Evolutionary conservation across 2,113 vertebrate genomes (phyloP).

Genomic region (Ophiodon elongatus): DNA sequence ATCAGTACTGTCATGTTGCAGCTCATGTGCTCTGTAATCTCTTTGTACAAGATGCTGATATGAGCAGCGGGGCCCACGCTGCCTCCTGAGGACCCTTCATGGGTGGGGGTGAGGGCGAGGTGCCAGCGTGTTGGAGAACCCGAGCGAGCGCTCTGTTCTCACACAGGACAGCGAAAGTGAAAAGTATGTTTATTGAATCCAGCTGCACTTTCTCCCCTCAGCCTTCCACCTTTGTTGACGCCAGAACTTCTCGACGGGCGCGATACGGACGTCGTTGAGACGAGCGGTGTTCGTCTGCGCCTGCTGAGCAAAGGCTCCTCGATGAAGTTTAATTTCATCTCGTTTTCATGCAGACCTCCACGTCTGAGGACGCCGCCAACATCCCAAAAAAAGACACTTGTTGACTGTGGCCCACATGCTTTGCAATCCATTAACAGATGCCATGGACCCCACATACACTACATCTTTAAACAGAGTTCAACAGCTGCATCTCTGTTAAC

Average conservation of each 20-base stretch:
- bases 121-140: conserved; percentile 15
- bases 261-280: not conserved
- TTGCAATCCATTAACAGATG: not conserved
- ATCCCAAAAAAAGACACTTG: not conserved
- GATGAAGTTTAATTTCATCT: not conserved
- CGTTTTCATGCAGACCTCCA: not conserved
- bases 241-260: not conserved
- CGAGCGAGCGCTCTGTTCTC: not conserved
- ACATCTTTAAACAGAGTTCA: not conserved
- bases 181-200: conserved; percentile 10
- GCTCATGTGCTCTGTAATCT: conserved; percentile 20
- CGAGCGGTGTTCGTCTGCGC: not conserved
- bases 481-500: no score
- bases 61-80: conserved; percentile 7
- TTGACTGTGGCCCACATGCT: not conserved
- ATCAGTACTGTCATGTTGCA: conserved; percentile 15
- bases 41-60: conserved; percentile 38
- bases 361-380: not conserved
- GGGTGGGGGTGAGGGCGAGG: conserved; percentile 40
- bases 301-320: not conserved
- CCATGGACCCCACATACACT: not conserved
- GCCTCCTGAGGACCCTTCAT: conserved; percentile 55
- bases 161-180: conserved; percentile 11
- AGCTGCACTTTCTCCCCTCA: conserved; percentile 20
- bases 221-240: not conserved